Percentiles rank a stretch among this genome's conserved stretches.
Evolutionary conservation across 2,113 vertebrate species (phyloP).

Genomic region (Rostratula benghalensis): DNA sequence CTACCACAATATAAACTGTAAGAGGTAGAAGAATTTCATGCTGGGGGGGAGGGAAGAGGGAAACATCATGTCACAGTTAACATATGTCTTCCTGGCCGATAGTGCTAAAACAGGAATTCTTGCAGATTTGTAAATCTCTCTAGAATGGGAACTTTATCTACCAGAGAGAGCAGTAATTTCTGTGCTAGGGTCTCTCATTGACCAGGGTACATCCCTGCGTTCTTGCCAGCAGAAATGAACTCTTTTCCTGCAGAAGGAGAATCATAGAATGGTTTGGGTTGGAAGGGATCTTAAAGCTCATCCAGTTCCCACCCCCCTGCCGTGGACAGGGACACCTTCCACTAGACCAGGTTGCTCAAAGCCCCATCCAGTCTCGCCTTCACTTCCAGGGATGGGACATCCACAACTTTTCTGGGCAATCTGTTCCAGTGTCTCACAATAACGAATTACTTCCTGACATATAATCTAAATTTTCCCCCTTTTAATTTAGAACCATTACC

Average conservation of each 20-base stretch:
- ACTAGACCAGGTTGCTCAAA: too few relatives aligned
- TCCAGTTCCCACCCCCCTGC: too few relatives aligned
- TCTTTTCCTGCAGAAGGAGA: background rate
- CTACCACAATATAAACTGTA: background rate
- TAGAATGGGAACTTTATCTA: conserved; percentile 1
- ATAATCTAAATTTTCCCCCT: too few relatives aligned
- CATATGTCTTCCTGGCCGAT: conserved; percentile 64
- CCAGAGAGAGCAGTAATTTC: background rate
- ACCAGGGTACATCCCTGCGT: background rate
- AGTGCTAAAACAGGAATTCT: conserved; percentile 29
- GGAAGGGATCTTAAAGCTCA: too few relatives aligned
- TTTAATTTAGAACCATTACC: too few relatives aligned
- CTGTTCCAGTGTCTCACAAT: too few relatives aligned
- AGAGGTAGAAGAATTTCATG: background rate
- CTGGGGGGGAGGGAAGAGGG: background rate
- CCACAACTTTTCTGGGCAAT: too few relatives aligned
- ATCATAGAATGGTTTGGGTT: background rate
- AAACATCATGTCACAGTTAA: conserved; percentile 44
- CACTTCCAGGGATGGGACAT: too few relatives aligned
- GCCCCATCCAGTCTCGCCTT: too few relatives aligned
- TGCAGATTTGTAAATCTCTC: conserved; percentile 2
- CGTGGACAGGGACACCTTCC: too few relatives aligned
- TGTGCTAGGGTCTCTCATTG: background rate
- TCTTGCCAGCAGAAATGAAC: background rate
- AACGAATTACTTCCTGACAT: too few relatives aligned